Base-by-base conservation (phyloP, 53 echinoderm and acorn worm species). In the Mesocentrotus franciscanus region DNA sequence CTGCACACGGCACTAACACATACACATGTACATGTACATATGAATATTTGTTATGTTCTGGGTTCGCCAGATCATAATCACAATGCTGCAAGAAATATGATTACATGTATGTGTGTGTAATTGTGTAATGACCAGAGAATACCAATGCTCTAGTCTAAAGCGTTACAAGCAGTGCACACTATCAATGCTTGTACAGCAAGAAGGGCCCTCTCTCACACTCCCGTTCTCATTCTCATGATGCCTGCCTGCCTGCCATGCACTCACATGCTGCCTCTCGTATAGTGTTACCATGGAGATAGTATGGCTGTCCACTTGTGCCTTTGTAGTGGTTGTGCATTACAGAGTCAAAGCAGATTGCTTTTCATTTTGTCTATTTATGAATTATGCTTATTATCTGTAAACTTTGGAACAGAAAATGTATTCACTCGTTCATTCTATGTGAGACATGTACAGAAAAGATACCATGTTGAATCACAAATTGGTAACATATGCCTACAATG, bases 191-290 rank as follows among this genome's bases (percentile, higher is more conserved):
- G 36, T 33, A 8, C 9, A 81, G 8, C 39, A 39, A 36, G 81
- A 36, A 18, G 8, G 15, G 76, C 76, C 33, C 30, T 64, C 64
- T 76, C 30, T 76, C 11, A 29, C 79, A 35, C 6, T 39, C 81
- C 20, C 81, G 20, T 14, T 74, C 32, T 29, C 30, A 10, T 49
- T 49, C 74, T 71, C 74, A 68, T 12, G 74, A 74, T 74, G 74
- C 74, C 85, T 15, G 1, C 1, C 71, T 70, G 71, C 71, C 71
- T 85, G 56, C 56, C 6, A 90, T 27, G 27, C 90, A 90, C 29
- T 90, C 60, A 90, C 90, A 61, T 29, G 16, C 90, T 90, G 90
- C 76, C 93, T 75, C 93, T 76, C 78, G 93, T 93, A 75, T 93
- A 3, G 57, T 93, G 93, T 93, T 75, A 30, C 93, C 33, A 93